Conservation (phyloP, 2,797 vertebrate species). For the Rachycentron canadum region DNA sequence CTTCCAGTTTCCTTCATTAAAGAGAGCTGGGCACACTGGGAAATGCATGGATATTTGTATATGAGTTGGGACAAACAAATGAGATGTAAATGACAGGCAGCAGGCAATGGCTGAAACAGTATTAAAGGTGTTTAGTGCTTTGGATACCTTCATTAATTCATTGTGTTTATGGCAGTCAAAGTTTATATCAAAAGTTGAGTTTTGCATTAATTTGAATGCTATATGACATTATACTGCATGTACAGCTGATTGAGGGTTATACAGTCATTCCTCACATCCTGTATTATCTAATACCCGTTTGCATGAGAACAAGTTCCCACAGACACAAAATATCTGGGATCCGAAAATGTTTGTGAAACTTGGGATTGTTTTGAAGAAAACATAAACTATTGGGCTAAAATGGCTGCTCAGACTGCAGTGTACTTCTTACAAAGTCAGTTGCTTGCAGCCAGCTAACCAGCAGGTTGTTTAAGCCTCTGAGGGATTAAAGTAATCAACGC, state of each 20-base stretch:
- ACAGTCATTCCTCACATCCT: neutral
- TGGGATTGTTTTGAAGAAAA: neutral
- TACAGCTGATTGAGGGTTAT: slow-evolving; percentile 3
- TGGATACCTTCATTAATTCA: neutral
- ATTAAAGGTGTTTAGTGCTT: slow-evolving; percentile 17
- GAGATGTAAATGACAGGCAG: slow-evolving; percentile 60
- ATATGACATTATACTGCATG: neutral
- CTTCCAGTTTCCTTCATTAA: slow-evolving; percentile 42
- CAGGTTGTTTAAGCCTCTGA: slow-evolving; percentile 2
- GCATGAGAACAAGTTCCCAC: neutral
- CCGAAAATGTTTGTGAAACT: neutral
- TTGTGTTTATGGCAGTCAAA: neutral
- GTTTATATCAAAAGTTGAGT: neutral
- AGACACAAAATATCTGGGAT: neutral
- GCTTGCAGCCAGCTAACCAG: slow-evolving; percentile 1
- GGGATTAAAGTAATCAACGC: slow-evolving; percentile 11
- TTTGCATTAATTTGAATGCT: slow-evolving; percentile 27
- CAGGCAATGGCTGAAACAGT: neutral
- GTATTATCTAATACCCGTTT: slow-evolving; percentile 3
- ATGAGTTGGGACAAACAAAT: slow-evolving; percentile 58
- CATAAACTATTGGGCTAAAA: neutral
- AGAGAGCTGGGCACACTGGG: neutral
- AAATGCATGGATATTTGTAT: slow-evolving; percentile 46
- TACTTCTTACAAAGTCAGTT: slow-evolving; percentile 3
- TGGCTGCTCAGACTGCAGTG: neutral